Percentiles rank a stretch among this genome's conserved stretches.
Conservation (phyloP, 2,113 vertebrate genomes). For the Bubo scandiacus region DNA sequence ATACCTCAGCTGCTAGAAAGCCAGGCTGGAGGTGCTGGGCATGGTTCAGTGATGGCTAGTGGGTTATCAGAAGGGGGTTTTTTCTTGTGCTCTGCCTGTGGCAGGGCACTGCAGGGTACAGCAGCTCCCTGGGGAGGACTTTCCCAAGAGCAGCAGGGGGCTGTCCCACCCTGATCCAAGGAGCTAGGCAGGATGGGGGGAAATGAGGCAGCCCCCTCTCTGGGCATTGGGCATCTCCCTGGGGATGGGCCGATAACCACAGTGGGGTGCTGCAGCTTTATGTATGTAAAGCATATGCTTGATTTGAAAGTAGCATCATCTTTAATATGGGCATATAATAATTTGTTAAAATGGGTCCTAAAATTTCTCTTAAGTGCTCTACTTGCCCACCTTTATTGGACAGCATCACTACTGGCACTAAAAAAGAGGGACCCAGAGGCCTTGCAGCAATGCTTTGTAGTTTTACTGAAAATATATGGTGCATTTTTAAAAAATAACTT, state of each 20-base stretch:
- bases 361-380: not conserved
- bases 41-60: rapidly evolving
- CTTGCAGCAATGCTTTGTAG: not conserved
- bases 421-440: not conserved
- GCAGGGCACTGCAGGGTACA: no score
- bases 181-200: not conserved
- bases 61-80: not conserved
- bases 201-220: rapidly evolving
- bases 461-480: not conserved
- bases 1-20: not conserved
- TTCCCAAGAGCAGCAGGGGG: not conserved
- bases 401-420: not conserved
- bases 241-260: rapidly evolving
- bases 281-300: not conserved
- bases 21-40: not conserved
- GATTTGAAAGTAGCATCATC: not conserved
- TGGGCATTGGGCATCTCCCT: not conserved
- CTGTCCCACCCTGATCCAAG: no score
- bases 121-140: not conserved
- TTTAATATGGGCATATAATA: not conserved
- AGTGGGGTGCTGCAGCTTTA: not conserved
- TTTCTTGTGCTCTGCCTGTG: not conserved
- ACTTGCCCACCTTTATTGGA: not conserved
- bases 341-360: not conserved
- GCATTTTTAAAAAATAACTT: not conserved